These are phyloP conservation scores for Liposcelis brunnea DNA, from an alignment of 2,888 invertebrate genomes.

Conservation along the genomic window DNA sequence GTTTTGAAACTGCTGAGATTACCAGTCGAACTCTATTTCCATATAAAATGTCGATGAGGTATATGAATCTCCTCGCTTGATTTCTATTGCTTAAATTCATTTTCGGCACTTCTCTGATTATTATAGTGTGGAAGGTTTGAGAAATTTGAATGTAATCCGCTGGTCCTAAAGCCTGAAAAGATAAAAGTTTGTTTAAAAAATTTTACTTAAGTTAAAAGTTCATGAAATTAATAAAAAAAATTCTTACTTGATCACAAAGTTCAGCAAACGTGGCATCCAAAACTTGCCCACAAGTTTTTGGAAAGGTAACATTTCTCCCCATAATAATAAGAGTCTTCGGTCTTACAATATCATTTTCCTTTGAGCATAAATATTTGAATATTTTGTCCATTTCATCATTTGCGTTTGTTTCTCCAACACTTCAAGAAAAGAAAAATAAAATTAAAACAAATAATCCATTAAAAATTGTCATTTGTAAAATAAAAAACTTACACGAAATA, in stretches of 20 bases:
- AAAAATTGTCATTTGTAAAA: neutral
- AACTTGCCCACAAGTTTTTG: conserved; percentile 81
- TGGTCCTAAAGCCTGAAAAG: conserved; percentile 69
- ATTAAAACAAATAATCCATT: conserved; percentile 22
- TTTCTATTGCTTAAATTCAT: conserved; percentile 62
- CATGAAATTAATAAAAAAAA: conserved; percentile 12
- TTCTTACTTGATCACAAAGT: conserved; percentile 66
- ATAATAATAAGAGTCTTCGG: conserved; percentile 73
- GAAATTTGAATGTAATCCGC: conserved; percentile 87
- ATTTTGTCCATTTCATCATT: conserved; percentile 53
- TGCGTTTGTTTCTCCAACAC: conserved; percentile 45
- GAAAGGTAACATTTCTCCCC: conserved; percentile 75
- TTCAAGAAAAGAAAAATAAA: conserved; percentile 25
- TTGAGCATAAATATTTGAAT: conserved; percentile 73
- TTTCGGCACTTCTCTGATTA: conserved; percentile 77
- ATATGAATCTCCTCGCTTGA: conserved; percentile 88
- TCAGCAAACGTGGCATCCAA: conserved; percentile 78
- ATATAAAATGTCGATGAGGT: conserved; percentile 90
- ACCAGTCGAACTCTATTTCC: conserved; percentile 78
- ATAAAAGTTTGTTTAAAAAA: conserved; percentile 6
- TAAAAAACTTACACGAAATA: conserved; percentile 60
- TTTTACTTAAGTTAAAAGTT: neutral
- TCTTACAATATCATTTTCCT: conserved; percentile 78
- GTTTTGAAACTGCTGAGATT: conserved; percentile 62
- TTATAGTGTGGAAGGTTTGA: conserved; percentile 87